Conservation (phyloP, 2,888 invertebrate genomes). For the Ceramica pisi region DNA sequence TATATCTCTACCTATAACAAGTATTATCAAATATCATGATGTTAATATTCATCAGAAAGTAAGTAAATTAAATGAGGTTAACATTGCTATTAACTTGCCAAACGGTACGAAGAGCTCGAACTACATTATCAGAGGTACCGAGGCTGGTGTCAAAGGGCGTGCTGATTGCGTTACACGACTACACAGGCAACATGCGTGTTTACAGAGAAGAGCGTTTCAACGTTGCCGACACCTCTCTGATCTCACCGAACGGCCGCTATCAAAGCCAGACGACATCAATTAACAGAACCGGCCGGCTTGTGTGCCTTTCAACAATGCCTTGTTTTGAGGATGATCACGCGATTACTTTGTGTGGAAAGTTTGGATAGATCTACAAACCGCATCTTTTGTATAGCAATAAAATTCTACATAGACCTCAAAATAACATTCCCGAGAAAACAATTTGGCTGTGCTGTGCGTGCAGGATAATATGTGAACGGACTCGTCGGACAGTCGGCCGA, state of each 20-base stretch:
- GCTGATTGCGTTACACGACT: slow-evolving; percentile 79
- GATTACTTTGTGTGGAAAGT: slow-evolving; percentile 52
- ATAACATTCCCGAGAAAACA: slow-evolving; percentile 56
- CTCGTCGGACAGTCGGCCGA: slow-evolving; percentile 79
- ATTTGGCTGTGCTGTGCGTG: slow-evolving; percentile 52
- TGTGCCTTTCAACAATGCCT: slow-evolving; percentile 64
- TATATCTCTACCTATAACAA: too few species aligned
- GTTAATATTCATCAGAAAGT: slow-evolving; percentile 30
- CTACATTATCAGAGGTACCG: slow-evolving; percentile 73
- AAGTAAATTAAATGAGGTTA: slow-evolving; percentile 54
- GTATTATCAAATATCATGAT: slow-evolving; percentile 3
- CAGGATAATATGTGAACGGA: slow-evolving; percentile 70
- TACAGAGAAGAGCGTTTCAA: slow-evolving; percentile 78
- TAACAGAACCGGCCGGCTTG: slow-evolving; percentile 71
- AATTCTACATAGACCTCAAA: slow-evolving; percentile 57
- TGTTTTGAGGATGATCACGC: slow-evolving; percentile 60
- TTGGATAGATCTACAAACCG: slow-evolving; percentile 22
- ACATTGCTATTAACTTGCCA: slow-evolving; percentile 62
- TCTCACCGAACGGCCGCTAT: slow-evolving; percentile 78
- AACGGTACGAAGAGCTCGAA: slow-evolving; percentile 62
- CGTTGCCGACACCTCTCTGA: slow-evolving; percentile 82
- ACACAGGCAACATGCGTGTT: slow-evolving; percentile 75
- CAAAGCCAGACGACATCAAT: slow-evolving; percentile 71
- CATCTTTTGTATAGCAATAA: slow-evolving; percentile 44
- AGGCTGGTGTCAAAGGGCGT: slow-evolving; percentile 84